These are phyloP conservation scores for Sebastes ruberrimus DNA, from an alignment of 2,797 vertebrate genomes.

Conservation along the genomic window DNA sequence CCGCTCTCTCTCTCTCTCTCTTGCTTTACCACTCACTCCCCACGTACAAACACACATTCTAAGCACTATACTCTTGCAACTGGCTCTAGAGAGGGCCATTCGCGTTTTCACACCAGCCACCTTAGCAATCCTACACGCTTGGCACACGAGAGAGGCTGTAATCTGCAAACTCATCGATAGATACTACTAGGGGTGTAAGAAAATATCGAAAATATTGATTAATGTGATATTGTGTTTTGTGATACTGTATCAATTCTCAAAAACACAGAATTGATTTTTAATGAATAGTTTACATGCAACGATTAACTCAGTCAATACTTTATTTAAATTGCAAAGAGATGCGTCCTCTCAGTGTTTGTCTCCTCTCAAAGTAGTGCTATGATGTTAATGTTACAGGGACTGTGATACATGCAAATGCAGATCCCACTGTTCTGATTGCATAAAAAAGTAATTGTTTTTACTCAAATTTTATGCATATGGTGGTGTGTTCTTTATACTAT, in stretches of 20 bases:
- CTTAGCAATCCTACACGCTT: no score
- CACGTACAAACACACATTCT: no score
- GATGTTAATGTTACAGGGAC: not conserved
- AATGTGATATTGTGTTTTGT: not conserved
- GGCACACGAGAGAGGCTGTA: no score
- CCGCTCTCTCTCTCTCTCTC: no score
- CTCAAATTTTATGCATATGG: no score
- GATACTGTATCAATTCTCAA: not conserved
- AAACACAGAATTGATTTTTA: not conserved
- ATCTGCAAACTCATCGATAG: no score
- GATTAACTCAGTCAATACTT: not conserved
- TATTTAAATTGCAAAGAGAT: not conserved
- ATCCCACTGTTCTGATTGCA: no score
- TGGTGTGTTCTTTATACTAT: no score
- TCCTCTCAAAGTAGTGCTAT: not conserved
- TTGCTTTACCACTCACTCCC: no score
- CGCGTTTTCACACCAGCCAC: accelerated
- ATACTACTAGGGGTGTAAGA: not conserved
- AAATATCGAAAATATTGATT: not conserved
- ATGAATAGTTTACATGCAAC: not conserved
- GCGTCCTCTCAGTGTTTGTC: not conserved
- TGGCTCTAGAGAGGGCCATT: no score
- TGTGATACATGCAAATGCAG: not conserved
- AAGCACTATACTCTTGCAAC: no score
- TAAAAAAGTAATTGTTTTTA: no score